These are phyloP conservation scores for Strix occidentalis DNA, from an alignment of 2,797 vertebrate genomes.

Conservation along the genomic window DNA sequence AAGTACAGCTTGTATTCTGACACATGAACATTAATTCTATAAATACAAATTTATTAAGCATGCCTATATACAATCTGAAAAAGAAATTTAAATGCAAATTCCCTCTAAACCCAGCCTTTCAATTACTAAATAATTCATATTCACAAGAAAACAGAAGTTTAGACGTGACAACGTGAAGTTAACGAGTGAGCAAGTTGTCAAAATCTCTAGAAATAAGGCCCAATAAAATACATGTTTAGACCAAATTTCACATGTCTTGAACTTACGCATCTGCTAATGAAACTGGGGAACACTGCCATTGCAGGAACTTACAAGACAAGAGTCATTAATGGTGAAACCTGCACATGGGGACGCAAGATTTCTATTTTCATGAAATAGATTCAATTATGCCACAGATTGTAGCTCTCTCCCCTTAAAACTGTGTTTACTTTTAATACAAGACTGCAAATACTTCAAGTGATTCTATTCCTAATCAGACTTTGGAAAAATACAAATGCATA, in stretches of 20 bases:
- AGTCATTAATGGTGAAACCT: background rate
- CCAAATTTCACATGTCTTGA: background rate
- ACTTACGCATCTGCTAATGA: background rate
- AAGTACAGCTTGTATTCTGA: background rate
- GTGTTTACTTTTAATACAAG: background rate
- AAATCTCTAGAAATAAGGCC: background rate
- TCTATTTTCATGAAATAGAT: background rate
- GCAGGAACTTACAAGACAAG: background rate
- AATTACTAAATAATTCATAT: background rate
- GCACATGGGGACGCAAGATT: background rate
- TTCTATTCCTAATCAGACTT: background rate
- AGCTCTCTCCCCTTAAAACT: fast-evolving
- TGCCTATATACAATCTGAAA: background rate
- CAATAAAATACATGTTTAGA: background rate
- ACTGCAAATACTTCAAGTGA: background rate
- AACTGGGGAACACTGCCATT: background rate
- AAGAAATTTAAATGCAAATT: background rate
- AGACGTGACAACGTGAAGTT: background rate
- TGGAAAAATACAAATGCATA: background rate
- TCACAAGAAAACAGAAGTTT: background rate
- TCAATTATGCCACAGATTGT: background rate
- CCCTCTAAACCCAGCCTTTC: background rate
- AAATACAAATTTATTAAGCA: background rate
- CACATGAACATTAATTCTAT: background rate
- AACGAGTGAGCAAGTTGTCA: background rate